Evolutionary conservation across 1,140 invertebrate species (phyloP).

Genomic region (Solenopsis invicta): DNA sequence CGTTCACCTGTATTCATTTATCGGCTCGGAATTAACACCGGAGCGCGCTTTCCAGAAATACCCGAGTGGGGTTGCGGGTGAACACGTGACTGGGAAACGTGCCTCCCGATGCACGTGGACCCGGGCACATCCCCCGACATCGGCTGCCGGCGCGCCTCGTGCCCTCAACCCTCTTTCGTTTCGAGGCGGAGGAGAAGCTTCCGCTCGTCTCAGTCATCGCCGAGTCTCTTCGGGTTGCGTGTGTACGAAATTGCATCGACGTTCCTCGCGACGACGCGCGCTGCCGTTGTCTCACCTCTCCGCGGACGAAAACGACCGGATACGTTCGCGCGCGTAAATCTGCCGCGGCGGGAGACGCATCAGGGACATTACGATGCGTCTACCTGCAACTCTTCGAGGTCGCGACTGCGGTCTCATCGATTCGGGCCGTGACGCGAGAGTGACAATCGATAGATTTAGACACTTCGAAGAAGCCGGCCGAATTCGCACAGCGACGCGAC

Average conservation of each 20-base stretch:
- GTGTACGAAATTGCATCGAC: constrained; percentile 56
- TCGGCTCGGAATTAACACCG: constrained; percentile 30
- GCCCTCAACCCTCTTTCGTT: constrained; percentile 75
- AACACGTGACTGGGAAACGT: constrained; percentile 84
- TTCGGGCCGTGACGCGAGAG: background rate
- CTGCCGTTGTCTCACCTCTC: background rate
- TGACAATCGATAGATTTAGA: constrained; percentile 29
- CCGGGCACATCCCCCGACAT: constrained; percentile 63
- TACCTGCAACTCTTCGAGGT: background rate
- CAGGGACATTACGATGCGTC: constrained; percentile 3
- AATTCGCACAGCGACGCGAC: background rate
- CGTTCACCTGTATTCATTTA: constrained; percentile 43
- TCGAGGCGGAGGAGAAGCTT: constrained; percentile 67
- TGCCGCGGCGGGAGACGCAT: background rate
- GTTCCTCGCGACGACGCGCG: background rate
- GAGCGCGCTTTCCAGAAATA: constrained; percentile 40
- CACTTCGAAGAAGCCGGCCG: background rate
- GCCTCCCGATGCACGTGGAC: constrained; percentile 82
- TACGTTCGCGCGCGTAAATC: background rate
- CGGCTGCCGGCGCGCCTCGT: constrained; percentile 65
- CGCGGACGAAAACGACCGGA: background rate
- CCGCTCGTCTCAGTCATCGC: constrained; percentile 74
- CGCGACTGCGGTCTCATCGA: background rate
- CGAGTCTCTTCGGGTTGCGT: constrained; percentile 69
- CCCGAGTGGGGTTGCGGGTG: constrained; percentile 27